These are phyloP conservation scores for Mormyrops boulengeri DNA, from an alignment of 2,797 vertebrate genomes.

Conservation along the genomic window DNA sequence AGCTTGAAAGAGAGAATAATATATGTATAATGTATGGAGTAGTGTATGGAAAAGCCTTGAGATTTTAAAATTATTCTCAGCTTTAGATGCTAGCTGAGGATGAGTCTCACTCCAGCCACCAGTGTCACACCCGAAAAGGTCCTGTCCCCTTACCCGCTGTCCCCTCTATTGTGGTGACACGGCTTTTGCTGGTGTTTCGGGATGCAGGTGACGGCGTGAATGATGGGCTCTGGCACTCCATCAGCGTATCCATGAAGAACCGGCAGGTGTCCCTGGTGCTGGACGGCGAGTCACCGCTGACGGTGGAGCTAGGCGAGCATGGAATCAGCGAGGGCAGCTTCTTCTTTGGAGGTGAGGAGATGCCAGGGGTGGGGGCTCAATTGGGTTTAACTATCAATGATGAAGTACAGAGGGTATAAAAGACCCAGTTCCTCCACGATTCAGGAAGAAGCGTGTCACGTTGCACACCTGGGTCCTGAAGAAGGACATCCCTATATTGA, in stretches of 20 bases:
- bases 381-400: neutral
- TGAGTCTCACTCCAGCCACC: neutral
- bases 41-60: neutral
- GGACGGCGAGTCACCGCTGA: constrained; percentile 70
- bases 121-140: neutral
- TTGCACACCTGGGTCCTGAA: neutral
- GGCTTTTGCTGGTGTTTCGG: neutral
- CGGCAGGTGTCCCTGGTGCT: constrained; percentile 73
- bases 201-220: constrained; percentile 72
- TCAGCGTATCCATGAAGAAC: constrained; percentile 69
- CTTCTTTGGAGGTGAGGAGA: constrained; percentile 83
- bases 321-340: constrained; percentile 73
- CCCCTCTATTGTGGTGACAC: neutral
- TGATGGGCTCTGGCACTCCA: constrained; percentile 87
- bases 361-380: neutral
- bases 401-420: neutral
- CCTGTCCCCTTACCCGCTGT: neutral
- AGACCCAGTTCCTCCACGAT: neutral
- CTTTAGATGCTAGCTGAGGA: neutral
- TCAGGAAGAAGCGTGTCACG: neutral
- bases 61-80: neutral
- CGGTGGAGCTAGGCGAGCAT: constrained; percentile 62
- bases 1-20: neutral
- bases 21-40: neutral
- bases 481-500: neutral